These are phyloP conservation scores for Lasioglossum malachurum DNA, from an alignment of 2,888 invertebrate genomes.

Conservation along the genomic window DNA sequence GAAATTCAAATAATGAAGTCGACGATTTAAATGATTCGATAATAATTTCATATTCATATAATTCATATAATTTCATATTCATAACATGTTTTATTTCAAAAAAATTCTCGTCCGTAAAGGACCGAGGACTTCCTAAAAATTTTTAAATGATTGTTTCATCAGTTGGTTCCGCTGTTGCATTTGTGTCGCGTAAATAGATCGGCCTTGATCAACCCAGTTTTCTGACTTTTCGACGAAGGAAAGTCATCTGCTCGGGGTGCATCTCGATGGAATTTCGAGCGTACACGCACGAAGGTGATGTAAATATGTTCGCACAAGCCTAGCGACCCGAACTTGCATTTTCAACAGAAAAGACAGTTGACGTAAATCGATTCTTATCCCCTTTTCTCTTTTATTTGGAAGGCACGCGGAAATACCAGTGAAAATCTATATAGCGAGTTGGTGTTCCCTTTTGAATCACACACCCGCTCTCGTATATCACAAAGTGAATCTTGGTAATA, in stretches of 20 bases:
- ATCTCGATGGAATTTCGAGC: conserved; percentile 54
- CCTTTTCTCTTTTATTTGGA: conserved; percentile 16
- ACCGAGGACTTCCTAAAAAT: background rate
- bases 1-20: too few relatives aligned
- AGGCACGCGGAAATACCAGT: conserved; percentile 10
- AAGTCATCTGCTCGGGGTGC: conserved; percentile 11
- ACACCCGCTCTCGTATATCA: background rate
- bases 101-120: background rate
- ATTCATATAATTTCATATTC: too few relatives aligned
- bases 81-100: background rate
- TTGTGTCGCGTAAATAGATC: background rate
- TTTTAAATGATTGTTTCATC: background rate
- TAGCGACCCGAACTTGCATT: conserved; percentile 54
- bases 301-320: conserved; percentile 50
- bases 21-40: background rate
- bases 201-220: background rate
- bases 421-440: background rate
- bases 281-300: conserved; percentile 23
- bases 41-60: too few relatives aligned
- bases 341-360: conserved; percentile 50
- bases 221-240: conserved; percentile 13
- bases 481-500: conserved; percentile 1
- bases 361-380: conserved; percentile 49
- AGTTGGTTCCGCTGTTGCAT: background rate
- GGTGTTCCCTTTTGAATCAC: background rate